phyloP scores from a whole-genome alignment of 1,140 invertebrate species.

The Atta colombica region DNA sequence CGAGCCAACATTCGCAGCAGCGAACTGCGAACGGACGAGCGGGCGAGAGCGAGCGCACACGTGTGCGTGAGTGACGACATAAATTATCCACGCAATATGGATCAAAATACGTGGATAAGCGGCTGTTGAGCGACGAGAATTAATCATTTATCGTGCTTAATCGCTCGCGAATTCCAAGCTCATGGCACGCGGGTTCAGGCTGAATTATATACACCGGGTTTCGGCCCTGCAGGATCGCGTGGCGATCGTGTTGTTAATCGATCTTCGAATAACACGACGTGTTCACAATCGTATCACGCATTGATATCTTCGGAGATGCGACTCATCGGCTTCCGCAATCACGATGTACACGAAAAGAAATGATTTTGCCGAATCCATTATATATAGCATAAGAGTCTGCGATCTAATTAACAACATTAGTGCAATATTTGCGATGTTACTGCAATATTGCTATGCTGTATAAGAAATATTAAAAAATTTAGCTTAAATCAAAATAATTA shows the following conservation, averaged over 20 bases:
- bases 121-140: conserved; percentile 57
- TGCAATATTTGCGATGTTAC: too few relatives aligned
- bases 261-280: conserved; percentile 19
- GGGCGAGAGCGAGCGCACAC: not conserved
- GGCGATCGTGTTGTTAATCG: conserved; percentile 22
- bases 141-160: conserved; percentile 63
- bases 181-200: conserved; percentile 13
- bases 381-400: too few relatives aligned
- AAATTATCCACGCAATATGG: conserved; percentile 66
- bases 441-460: too few relatives aligned
- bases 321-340: not conserved
- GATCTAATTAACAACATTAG: too few relatives aligned
- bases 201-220: conserved; percentile 27
- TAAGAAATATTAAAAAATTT: too few relatives aligned
- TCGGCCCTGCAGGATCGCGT: not conserved
- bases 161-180: conserved; percentile 48
- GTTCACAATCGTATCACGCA: conserved; percentile 17
- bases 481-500: too few relatives aligned
- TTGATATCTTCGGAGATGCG: not conserved
- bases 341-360: too few relatives aligned
- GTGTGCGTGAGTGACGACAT: conserved; percentile 46
- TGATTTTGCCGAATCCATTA: too few relatives aligned
- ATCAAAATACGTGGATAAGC: conserved; percentile 66
- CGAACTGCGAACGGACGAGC: not conserved
- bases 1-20: not conserved